These are phyloP conservation scores for Tenthredo livida DNA, from an alignment of 2,888 invertebrate species.

Conservation along the genomic window DNA sequence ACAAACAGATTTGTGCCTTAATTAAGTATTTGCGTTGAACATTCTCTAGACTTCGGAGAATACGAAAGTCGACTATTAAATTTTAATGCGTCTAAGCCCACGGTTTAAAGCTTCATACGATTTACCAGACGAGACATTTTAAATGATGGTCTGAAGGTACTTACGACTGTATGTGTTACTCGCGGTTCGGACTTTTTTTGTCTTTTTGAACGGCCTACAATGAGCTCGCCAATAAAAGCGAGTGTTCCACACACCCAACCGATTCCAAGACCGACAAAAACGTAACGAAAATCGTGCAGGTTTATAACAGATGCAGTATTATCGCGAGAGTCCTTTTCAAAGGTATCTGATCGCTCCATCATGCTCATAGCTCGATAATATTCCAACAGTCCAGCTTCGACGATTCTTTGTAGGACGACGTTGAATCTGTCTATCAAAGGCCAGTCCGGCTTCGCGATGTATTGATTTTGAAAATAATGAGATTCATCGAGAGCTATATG, in stretches of 20 bases:
- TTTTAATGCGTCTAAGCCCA: background rate
- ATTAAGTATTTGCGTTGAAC: background rate
- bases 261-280: conserved; percentile 16
- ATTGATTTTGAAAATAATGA: background rate
- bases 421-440: conserved; percentile 9
- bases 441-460: conserved; percentile 11
- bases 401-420: background rate
- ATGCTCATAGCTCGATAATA: background rate
- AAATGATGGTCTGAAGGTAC: background rate
- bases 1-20: background rate
- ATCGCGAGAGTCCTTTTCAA: background rate
- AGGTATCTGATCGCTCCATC: background rate
- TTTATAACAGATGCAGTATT: background rate
- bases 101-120: background rate
- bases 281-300: background rate
- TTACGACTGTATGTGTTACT: background rate
- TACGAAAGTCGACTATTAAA: background rate
- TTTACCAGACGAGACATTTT: background rate
- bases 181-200: background rate
- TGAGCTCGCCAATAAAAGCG: background rate
- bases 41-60: background rate
- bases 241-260: background rate
- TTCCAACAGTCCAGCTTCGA: conserved; percentile 12
- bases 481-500: background rate
- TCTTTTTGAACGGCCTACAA: background rate